These are phyloP conservation scores for Halcyon chelicuti DNA, from an alignment of 2,797 vertebrate genomes.

Conservation along the genomic window DNA sequence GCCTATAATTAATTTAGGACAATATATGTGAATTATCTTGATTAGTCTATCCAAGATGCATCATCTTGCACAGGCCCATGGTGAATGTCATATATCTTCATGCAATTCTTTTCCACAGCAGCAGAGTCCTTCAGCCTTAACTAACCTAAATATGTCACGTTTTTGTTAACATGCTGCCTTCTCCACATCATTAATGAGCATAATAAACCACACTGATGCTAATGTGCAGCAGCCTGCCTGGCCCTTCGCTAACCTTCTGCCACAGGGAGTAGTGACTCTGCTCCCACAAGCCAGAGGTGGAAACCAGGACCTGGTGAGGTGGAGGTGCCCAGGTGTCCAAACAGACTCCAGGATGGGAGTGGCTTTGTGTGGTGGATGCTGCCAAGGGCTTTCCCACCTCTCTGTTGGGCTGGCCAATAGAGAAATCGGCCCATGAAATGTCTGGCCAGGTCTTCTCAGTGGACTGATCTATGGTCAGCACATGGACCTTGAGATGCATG, in stretches of 20 bases:
- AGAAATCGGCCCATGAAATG: not conserved
- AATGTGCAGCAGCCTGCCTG: not conserved
- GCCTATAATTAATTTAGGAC: constrained; percentile 66
- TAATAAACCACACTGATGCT: constrained; percentile 24
- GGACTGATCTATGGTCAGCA: not conserved
- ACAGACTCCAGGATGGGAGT: accelerated
- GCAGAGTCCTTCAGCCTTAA: constrained; percentile 38
- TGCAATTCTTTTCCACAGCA: not conserved
- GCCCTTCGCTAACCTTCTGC: not conserved
- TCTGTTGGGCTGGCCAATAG: accelerated
- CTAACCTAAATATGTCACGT: constrained; percentile 60
- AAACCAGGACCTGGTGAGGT: not conserved
- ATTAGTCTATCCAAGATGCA: constrained; percentile 59
- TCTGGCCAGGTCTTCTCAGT: not conserved
- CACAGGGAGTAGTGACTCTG: not conserved
- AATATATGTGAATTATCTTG: constrained; percentile 63
- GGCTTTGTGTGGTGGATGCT: not conserved
- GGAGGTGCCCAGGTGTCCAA: not conserved
- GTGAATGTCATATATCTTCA: constrained; percentile 1
- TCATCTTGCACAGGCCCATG: not conserved
- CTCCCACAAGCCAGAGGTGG: not conserved
- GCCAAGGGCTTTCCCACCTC: not conserved
- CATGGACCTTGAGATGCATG: not conserved
- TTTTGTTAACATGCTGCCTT: constrained; percentile 31
- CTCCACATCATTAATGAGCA: constrained; percentile 39